Evolutionary conservation across 2,797 vertebrate genomes (phyloP).

Genomic region (Karalla daura): DNA sequence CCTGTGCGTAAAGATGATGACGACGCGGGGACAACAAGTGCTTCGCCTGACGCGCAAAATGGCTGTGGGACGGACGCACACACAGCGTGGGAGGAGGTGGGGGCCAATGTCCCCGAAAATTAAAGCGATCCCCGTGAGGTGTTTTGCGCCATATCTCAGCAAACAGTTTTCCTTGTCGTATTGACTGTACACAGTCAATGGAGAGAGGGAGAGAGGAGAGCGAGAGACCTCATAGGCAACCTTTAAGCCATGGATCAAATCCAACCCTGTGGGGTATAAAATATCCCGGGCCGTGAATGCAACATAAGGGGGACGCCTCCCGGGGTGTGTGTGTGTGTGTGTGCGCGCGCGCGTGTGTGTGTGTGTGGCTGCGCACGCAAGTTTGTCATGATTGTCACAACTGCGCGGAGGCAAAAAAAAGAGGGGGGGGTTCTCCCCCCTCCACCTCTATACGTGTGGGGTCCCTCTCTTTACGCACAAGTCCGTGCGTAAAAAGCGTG

Average conservation of each 20-base stretch:
- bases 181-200: conserved; percentile 51
- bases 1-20: conserved; percentile 60
- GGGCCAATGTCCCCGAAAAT: conserved; percentile 60
- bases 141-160: conserved; percentile 42
- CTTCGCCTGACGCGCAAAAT: conserved; percentile 45
- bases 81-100: too few species aligned
- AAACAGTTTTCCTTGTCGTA: conserved; percentile 44
- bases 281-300: conserved; percentile 76
- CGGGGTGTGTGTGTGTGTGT: conserved; percentile 51
- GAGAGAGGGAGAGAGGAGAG: conserved; percentile 64
- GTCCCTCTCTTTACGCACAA: conserved; percentile 54
- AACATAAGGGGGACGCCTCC: conserved; percentile 62
- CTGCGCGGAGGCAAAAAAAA: conserved; percentile 21
- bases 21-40: conserved; percentile 70
- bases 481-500: conserved; percentile 67
- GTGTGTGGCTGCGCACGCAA: conserved; percentile 20
- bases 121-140: conserved; percentile 55
- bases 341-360: conserved; percentile 22
- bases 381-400: conserved; percentile 36
- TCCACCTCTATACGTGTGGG: conserved; percentile 45
- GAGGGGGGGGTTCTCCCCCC: conserved; percentile 52
- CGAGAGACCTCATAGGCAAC: conserved; percentile 80
- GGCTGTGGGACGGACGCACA: conserved; percentile 48
- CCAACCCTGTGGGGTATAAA: conserved; percentile 81
- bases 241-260: conserved; percentile 84